phyloP scores from a whole-genome alignment of 2,797 vertebrate species.

The Notolepis coatsorum region DNA sequence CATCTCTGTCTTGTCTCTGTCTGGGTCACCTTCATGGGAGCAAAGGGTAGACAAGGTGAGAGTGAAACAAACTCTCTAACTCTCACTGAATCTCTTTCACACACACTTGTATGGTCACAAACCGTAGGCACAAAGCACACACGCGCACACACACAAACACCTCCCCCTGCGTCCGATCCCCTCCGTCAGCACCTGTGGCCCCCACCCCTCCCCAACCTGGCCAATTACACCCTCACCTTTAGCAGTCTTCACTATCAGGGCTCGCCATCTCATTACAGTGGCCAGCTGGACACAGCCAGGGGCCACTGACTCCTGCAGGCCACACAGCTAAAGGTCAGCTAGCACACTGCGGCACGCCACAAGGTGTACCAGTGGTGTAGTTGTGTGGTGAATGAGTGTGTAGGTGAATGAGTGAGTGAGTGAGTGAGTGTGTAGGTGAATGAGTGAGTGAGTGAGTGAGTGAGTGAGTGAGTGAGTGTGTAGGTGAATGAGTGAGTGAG shows the following conservation, averaged over 20 bases:
- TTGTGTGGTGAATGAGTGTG: slow-evolving; percentile 13
- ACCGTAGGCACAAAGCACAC: slow-evolving; percentile 1
- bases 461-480: neutral
- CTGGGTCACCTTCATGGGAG: slow-evolving; percentile 50
- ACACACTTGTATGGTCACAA: neutral
- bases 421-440: neutral
- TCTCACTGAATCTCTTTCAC: neutral
- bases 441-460: neutral
- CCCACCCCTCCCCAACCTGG: slow-evolving; percentile 33
- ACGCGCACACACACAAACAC: slow-evolving; percentile 28
- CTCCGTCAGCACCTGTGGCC: slow-evolving; percentile 72
- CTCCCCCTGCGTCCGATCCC: neutral
- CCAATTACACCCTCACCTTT: slow-evolving; percentile 82
- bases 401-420: neutral
- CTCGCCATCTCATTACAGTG: slow-evolving; percentile 80
- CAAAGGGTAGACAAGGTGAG: slow-evolving; percentile 67
- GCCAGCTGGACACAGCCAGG: slow-evolving; percentile 80
- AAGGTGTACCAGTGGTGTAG: neutral
- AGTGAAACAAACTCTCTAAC: slow-evolving; percentile 6
- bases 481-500: neutral
- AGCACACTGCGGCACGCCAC: slow-evolving; percentile 34
- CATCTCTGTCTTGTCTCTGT: slow-evolving; percentile 41
- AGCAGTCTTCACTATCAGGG: slow-evolving; percentile 70
- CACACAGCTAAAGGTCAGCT: slow-evolving; percentile 75
- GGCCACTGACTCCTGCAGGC: slow-evolving; percentile 61